These are phyloP conservation scores for Drosophila lacertosa DNA, from an alignment of 1,140 invertebrate genomes.

Conservation along the genomic window DNA sequence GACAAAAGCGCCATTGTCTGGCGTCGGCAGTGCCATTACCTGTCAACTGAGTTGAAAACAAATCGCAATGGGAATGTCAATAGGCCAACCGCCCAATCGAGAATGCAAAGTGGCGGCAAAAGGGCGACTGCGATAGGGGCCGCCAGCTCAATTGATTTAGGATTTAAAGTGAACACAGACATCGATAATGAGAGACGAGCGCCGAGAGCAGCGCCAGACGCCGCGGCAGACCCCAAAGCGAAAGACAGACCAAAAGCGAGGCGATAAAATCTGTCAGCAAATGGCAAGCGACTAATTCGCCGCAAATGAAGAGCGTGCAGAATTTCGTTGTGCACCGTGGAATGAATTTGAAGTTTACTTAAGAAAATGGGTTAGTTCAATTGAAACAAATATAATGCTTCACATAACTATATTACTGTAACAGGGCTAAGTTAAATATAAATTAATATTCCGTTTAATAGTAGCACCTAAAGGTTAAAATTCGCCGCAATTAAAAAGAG, in stretches of 20 bases:
- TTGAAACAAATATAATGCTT: no score
- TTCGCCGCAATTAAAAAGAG: conserved; percentile 25
- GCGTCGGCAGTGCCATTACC: conserved; percentile 60
- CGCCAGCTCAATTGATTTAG: conserved; percentile 66
- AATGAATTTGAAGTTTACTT: background rate
- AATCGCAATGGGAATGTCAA: conserved; percentile 79
- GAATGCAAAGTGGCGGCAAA: conserved; percentile 78
- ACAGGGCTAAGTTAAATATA: no score
- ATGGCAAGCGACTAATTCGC: conserved; percentile 32
- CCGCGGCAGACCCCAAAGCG: background rate
- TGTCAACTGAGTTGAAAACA: conserved; percentile 81
- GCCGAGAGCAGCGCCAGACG: background rate
- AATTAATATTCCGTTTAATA: no score
- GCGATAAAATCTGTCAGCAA: conserved; percentile 43
- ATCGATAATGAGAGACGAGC: conserved; percentile 32
- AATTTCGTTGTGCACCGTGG: conserved; percentile 14
- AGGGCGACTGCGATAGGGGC: conserved; percentile 62
- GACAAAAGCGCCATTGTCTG: conserved; percentile 49
- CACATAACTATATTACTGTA: no score
- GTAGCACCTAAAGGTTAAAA: no score
- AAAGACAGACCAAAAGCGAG: conserved; percentile 1
- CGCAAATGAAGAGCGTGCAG: conserved; percentile 22
- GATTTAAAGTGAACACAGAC: conserved; percentile 51
- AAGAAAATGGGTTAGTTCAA: no score
- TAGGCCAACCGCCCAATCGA: conserved; percentile 72